Percentiles rank a stretch among this genome's conserved stretches.
phyloP scores from a whole-genome alignment of 2,113 vertebrate species.

The Poeciliopsis retropinna region DNA sequence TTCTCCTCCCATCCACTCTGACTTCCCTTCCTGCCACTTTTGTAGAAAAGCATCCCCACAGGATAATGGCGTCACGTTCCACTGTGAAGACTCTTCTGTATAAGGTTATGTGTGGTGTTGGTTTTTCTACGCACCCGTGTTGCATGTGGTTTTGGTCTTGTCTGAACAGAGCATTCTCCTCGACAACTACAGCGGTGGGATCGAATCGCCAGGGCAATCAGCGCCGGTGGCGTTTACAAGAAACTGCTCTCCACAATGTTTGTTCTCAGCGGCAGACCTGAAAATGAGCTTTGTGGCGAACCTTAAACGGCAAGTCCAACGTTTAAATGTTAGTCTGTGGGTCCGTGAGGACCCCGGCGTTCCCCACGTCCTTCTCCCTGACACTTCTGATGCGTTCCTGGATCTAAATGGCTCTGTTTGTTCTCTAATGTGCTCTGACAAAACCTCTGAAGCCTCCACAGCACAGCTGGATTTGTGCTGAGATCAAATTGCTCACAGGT shows the following conservation, averaged over 20 bases:
- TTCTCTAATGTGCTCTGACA: neutral
- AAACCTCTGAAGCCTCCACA: neutral
- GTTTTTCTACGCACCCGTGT: too few relatives aligned
- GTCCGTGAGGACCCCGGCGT: too few relatives aligned
- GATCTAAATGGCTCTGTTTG: neutral
- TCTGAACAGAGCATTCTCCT: neutral
- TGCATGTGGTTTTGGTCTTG: too few relatives aligned
- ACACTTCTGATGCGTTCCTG: neutral
- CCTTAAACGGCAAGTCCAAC: too few relatives aligned
- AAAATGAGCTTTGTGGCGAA: too few relatives aligned
- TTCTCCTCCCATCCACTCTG: too few relatives aligned
- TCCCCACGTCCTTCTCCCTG: neutral
- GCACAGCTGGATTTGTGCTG: neutral
- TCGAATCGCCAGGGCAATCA: conserved; percentile 41
- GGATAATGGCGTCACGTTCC: too few relatives aligned
- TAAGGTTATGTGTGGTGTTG: too few relatives aligned
- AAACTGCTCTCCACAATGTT: conserved; percentile 18
- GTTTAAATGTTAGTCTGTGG: too few relatives aligned
- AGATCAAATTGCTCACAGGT: neutral
- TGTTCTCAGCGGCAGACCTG: conserved; percentile 31
- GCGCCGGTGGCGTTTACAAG: conserved; percentile 33
- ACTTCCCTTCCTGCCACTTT: too few relatives aligned
- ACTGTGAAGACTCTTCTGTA: too few relatives aligned
- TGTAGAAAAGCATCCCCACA: too few relatives aligned
- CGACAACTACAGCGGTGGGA: conserved; percentile 25